Evolutionary conservation across 2,888 invertebrate genomes (phyloP), one percentile per base, ranked within the genome.

Genomic region (Esperia sulphurella): DNA sequence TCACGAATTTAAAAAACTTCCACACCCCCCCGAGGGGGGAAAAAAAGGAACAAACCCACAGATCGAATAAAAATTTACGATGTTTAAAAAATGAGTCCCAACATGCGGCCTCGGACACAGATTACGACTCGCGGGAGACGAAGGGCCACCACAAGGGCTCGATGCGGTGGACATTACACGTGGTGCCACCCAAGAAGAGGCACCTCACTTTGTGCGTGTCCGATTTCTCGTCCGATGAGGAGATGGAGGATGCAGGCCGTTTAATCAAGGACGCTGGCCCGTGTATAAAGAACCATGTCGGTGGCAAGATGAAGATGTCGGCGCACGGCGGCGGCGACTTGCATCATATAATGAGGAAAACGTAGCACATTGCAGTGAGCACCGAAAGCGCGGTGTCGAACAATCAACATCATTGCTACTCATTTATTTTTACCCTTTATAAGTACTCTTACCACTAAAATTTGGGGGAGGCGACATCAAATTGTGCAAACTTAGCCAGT

Each of bases 1-100:
- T 77, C 49, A 79, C 78, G 72, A 85, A 82, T 87, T 75, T 88
- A 89, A 89, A 89, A 89, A 89, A 89, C 89, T 87, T 75, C 78
- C 84, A 85, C 77, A 79, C 75, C 87, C 88, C 89, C 87, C 88
- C 79, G 72, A 84, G 87, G 88, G 89, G 88, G 89, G 88, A 84
- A 66, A 87, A 88, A 86, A 88, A 85, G 78, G 86, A 85, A 49
- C 71, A 68, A 69, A 69, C 65, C 49, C 80, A 80, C 62, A 74
- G 80, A 62, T 60, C 70, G 43, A 78, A 69, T 57, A 86, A 83
- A 59, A 63, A 45, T 41, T 44, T 68, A 40, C 65, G 80, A 54
- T 74, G 63, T 59, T 54, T 75, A 41, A 87, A 85, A 61, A 68
- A 54, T 45, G 83, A 83, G 35, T 65, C 69, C 14, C 85, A 83